Evolutionary conservation across 2,797 vertebrate genomes (phyloP), one percentile per base, ranked within the genome.

Genomic region (Morelia viridis): DNA sequence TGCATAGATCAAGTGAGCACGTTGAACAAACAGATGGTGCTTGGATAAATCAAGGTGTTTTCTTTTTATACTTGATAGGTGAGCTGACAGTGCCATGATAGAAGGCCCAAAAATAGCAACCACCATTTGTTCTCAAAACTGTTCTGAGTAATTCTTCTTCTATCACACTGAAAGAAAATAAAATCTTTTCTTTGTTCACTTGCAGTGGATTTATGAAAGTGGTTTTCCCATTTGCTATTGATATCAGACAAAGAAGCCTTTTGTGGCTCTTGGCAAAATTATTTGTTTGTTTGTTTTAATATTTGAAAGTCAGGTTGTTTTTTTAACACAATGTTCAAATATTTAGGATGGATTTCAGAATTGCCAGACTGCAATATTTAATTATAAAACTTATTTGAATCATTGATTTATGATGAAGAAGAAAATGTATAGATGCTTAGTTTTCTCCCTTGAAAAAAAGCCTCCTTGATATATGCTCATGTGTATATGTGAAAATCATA

Each of bases 21-120:
- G 60, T 94, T 94, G 93, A 91, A 87, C 90, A 92, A 94, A 91
- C 93, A 94, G 93, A 92, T 91, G 93, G 91, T 9, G 46, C 58
- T 56, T 92, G 93, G 87, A 94, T 94, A 94, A 92, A 94, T 94
- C 93, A 94, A 94, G 91, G 91, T 92, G 93, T 91, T 94, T 94
- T 94, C 91, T 94, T 94, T 92, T 91, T 91, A 89, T 85, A 92
- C 91, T 94, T 92, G 91, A 94, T 92, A 89, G 91, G 83, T 89
- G 93, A 91, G 71, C 91, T 92, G 91, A 91, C 93, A 92, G 60
- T 89, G 60, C 68, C 35, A 46, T 94, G 93, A 92, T 89, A 92
- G 87, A 92, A 91, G 53, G n/a, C 88, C 90, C 91, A 80, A 88
- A 89, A 91, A 94, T 86, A 92, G 89, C 93, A 92, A 58, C 91